Conservation (phyloP, 2,888 invertebrate genomes). For the Falcaria lacertinaria region DNA sequence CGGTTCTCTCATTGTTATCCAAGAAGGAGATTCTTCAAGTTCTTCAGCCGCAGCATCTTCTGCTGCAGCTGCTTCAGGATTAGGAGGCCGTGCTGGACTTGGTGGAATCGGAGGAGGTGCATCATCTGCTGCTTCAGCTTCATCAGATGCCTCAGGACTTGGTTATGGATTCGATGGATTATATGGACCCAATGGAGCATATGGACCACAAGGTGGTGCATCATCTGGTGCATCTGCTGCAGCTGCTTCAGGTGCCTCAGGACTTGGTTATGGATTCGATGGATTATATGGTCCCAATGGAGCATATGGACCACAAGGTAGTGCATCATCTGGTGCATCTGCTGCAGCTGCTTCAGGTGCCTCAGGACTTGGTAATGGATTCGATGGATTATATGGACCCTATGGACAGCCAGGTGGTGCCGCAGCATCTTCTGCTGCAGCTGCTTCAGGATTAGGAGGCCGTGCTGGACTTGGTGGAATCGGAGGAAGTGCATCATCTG, state of each 20-base stretch:
- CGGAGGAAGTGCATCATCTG: conserved; percentile 2
- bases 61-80: conserved; percentile 3
- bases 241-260: not conserved
- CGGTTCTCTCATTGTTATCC: not conserved
- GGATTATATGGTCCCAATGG: conserved; percentile 5
- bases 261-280: not conserved
- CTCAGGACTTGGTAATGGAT: too few relatives aligned
- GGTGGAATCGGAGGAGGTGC: not conserved
- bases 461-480: not conserved
- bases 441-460: too few relatives aligned
- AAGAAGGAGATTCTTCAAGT: not conserved
- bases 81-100: not conserved
- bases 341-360: not conserved
- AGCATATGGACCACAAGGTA: conserved; percentile 3
- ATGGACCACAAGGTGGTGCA: conserved; percentile 6
- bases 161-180: conserved; percentile 2
- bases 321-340: not conserved
- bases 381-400: too few relatives aligned
- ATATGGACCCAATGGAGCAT: not conserved
- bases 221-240: conserved; percentile 7
- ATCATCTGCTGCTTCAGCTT: conserved; percentile 1
- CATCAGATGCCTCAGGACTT: conserved; percentile 1
- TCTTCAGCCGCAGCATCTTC: conserved; percentile 1
- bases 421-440: too few relatives aligned
- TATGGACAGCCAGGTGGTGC: too few relatives aligned